Base-by-base conservation (phyloP, 2,113 vertebrate genomes). In the Alethe diademata region DNA sequence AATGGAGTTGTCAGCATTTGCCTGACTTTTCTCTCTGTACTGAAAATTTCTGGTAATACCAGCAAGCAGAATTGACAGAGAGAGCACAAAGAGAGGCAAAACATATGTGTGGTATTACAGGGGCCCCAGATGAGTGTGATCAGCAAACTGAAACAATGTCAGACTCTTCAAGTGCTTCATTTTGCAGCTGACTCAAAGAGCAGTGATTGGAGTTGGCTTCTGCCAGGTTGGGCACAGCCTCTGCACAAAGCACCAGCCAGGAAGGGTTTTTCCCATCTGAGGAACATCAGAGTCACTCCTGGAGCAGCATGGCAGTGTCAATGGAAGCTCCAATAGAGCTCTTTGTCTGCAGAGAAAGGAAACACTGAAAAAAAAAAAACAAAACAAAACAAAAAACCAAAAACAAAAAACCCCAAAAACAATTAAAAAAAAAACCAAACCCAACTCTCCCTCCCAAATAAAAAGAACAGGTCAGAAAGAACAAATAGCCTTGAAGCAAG, bases 111-210 rank as follows among this genome's bases (percentile, higher is more conserved):
- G 16, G 78, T 89, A 72, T 93, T 89, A 95, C 62, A 64, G n/a
- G 2, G 0, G 54, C 78, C 79, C 57, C 84, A 92, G 83, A 91
- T 89, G 96, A 93, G 45, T 79, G 38, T 50, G 87, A 84, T 85
- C 89, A 87, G 80, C 81, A 53, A 60, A 40, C 70, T 95, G 94
- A 96, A 91, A 78, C 91, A 91, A 20, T 40, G 51, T 93, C 71
- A 86, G 2, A 33, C 69, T 86, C 75, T 53, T 65, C 47, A 69
- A 67, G 36, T 54, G 47, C 51, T 93, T 71, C 23, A 3, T 93
- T 96, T 80, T 51, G 80, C 86, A 60, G 8, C 79, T 75, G 89
- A 31, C 36, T 92, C 54, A 14, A 35, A 16, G 35, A 73, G 78
- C 69, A 40, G 45, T 61, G 57, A 38, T 61, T 90, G 76, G 50